These are phyloP conservation scores for Anguilla pacifica DNA, from an alignment of 2,797 vertebrate species.

Conservation along the genomic window DNA sequence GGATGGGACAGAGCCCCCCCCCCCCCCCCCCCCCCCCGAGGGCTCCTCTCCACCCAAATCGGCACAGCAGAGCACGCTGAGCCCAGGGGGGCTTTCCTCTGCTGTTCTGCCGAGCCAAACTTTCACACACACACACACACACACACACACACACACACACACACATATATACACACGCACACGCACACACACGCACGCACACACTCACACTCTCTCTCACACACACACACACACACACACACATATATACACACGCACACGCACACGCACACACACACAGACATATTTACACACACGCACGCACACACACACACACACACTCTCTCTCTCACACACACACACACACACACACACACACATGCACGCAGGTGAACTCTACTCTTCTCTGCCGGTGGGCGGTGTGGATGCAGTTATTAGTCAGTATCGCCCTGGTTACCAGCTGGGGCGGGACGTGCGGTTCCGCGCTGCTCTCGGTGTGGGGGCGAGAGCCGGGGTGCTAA, in stretches of 20 bases:
- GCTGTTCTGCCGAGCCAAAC: not conserved
- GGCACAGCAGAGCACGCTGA: not conserved
- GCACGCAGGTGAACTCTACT: constrained; percentile 32
- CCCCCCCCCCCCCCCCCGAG: not conserved
- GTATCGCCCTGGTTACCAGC: constrained; percentile 53
- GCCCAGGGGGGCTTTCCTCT: not conserved
- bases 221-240: constrained; percentile 27
- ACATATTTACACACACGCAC: not conserved
- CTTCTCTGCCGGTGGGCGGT: constrained; percentile 54
- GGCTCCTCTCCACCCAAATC: not conserved
- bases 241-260: constrained; percentile 15
- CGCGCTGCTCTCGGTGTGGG: constrained; percentile 43
- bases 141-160: not conserved
- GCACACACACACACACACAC: constrained; percentile 24
- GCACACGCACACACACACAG: not conserved
- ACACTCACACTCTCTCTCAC: not conserved
- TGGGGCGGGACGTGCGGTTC: constrained; percentile 59
- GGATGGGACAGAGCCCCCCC: not conserved
- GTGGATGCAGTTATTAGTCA: constrained; percentile 67
- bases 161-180: not conserved
- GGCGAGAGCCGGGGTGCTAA: constrained; percentile 29
- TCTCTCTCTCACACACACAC: constrained; percentile 16
- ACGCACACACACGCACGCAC: not conserved
- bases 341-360: constrained; percentile 20
- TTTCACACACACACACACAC: constrained; percentile 9